A percentile compares a stretch with the other conserved stretches of the same genome.
Evolutionary conservation across 2,797 vertebrate genomes (phyloP).

Genomic region (Neoniphon sammara): DNA sequence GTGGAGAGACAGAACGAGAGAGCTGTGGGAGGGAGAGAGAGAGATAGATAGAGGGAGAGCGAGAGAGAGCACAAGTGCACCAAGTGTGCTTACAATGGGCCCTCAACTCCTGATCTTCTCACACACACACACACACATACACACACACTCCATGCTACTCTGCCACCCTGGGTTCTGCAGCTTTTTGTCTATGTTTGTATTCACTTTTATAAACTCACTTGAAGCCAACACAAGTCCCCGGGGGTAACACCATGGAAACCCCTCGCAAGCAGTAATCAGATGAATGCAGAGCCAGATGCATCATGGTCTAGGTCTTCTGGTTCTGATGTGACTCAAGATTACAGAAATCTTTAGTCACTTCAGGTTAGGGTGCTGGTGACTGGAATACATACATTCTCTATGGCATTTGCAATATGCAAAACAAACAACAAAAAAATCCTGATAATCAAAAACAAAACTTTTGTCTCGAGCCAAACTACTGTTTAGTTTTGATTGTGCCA

Average conservation of each 20-base stretch:
- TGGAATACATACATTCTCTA: background rate
- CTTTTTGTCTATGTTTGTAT: slow-evolving; percentile 4
- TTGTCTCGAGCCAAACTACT: background rate
- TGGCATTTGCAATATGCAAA: background rate
- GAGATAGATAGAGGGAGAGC: slow-evolving; percentile 1
- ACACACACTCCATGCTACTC: too few species aligned
- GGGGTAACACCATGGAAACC: slow-evolving; percentile 6
- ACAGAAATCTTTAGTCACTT: slow-evolving; percentile 5
- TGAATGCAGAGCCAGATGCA: slow-evolving; percentile 19
- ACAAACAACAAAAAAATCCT: background rate
- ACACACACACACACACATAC: slow-evolving; percentile 30
- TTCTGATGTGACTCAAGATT: background rate
- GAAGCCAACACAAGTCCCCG: background rate
- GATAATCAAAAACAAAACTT: slow-evolving; percentile 12
- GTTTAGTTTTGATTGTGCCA: background rate
- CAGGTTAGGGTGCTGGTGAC: background rate
- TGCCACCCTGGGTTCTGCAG: slow-evolving; percentile 18
- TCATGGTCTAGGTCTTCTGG: background rate
- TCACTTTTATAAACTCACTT: slow-evolving; percentile 3
- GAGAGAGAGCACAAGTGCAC: slow-evolving; percentile 44
- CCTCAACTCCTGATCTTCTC: slow-evolving; percentile 65
- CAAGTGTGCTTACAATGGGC: slow-evolving; percentile 55
- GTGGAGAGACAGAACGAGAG: slow-evolving; percentile 11
- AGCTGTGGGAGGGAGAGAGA: background rate
- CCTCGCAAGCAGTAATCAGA: slow-evolving; percentile 35